A percentile compares a stretch with the other conserved stretches of the same genome.
phyloP scores from a whole-genome alignment of 1,140 invertebrate genomes.

The Philopotamus ludificatus region DNA sequence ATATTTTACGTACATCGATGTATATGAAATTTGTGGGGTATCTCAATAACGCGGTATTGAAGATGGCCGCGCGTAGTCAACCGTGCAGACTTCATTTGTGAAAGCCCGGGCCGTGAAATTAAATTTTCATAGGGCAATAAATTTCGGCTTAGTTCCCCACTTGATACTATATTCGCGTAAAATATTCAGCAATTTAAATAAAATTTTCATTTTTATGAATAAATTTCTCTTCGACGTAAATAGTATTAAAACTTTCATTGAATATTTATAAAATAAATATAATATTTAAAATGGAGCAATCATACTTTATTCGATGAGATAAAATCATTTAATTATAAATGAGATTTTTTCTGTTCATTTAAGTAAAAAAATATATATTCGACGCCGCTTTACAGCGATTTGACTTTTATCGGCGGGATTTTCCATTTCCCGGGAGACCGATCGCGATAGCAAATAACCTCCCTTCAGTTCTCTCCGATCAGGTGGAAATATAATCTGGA shows the following conservation, averaged over 20 bases:
- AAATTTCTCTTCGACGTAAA: too few relatives aligned
- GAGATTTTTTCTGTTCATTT: too few relatives aligned
- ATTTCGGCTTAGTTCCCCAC: conserved; percentile 23
- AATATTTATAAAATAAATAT: too few relatives aligned
- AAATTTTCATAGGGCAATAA: conserved; percentile 42
- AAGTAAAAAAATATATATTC: too few relatives aligned
- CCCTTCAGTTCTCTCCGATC: conserved; percentile 7
- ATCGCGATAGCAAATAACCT: conserved; percentile 23
- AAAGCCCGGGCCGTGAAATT: conserved; percentile 39
- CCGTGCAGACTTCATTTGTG: conserved; percentile 37
- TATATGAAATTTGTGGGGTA: background rate
- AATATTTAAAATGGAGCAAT: too few relatives aligned
- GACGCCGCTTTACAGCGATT: background rate
- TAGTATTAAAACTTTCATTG: too few relatives aligned
- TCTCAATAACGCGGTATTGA: conserved; percentile 6
- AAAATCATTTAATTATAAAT: too few relatives aligned
- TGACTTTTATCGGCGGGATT: conserved; percentile 6
- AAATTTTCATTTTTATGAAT: too few relatives aligned
- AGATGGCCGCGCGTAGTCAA: conserved; percentile 31
- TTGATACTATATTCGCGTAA: background rate
- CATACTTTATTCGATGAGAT: too few relatives aligned
- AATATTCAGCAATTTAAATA: background rate
- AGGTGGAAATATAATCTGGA: conserved; percentile 34
- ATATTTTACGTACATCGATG: background rate
- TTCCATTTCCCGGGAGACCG: conserved; percentile 25